Conservation (phyloP, 1,140 invertebrate species). For the Apolygus lucorum region DNA sequence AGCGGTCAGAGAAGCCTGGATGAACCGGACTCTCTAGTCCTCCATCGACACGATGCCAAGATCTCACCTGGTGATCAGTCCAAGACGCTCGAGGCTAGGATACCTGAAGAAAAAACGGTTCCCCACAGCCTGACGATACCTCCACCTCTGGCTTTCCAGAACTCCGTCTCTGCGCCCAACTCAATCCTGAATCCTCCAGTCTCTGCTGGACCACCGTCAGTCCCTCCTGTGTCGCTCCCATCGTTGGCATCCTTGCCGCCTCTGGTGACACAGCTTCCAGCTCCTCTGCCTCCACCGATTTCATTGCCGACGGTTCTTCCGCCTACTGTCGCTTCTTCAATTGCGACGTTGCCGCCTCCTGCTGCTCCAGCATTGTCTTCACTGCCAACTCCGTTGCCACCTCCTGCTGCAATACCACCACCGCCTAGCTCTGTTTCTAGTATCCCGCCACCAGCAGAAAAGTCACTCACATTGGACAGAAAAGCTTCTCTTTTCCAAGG, state of each 20-base stretch:
- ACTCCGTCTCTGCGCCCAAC: not conserved
- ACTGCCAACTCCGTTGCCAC: not conserved
- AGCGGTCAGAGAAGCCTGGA: slow-evolving; percentile 40
- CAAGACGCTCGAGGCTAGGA: not conserved
- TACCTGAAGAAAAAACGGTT: not conserved
- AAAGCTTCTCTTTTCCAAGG: not conserved
- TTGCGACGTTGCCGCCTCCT: not conserved
- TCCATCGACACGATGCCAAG: slow-evolving; percentile 13
- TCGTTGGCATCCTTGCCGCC: not conserved
- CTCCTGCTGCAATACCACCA: not conserved
- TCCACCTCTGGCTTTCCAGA: not conserved
- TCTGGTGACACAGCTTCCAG: not conserved
- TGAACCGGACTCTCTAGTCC: slow-evolving; percentile 25
- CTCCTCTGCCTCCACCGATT: not conserved
- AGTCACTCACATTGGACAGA: not conserved
- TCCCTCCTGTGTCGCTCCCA: not conserved
- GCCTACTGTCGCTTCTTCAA: not conserved
- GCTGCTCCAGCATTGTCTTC: not conserved
- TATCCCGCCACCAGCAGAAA: not conserved
- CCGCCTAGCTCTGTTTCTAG: too few relatives aligned
- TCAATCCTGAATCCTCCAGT: not conserved
- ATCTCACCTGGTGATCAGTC: not conserved
- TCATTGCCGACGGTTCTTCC: not conserved
- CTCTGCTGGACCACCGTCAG: not conserved
- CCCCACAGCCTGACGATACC: not conserved